Base-by-base conservation (phyloP, 2,888 invertebrate species). In the Megastigmus dorsalis region DNA sequence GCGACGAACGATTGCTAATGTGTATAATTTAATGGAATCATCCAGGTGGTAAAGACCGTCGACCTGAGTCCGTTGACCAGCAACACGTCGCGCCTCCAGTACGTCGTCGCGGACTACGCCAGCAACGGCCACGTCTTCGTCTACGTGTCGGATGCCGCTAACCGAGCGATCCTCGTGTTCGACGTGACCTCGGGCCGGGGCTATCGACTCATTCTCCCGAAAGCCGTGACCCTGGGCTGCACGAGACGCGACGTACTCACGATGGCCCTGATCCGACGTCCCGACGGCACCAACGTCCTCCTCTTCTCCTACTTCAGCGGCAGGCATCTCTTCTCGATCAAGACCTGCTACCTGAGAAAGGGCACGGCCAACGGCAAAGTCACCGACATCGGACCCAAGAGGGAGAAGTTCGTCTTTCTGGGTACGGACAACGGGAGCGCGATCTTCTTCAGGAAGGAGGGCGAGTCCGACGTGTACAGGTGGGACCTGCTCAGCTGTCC, bases 141-240 rank as follows among this genome's bases (percentile, higher is more conserved):
- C 81, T 91, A 87, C 88, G 88, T 89, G n/a, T 92, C 93, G 41
- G 95, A 95, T 84, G 93, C 94, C 0, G 91, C 92, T 0, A 91
- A 92, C 45, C 90, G 93, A 1, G 83, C 85, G 10, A 85, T 89
- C 88, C 82, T 91, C 85, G 86, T 92, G 2, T 91, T 90, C 81
- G 91, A 92, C 79, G 89, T 90, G 0, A 78, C 79, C 6, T 85
- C 86, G 0, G 86, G 84, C 33, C 66, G 60, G 1, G 91, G 92
- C 20, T 91, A 90, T 82, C 88, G 92, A 41, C 90, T 92, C 52
- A 89, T 92, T 3, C 84, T 92, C 41, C 92, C 92, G 0, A 86
- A 88, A 76, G 90, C 90, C 9, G 89, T 90, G 2, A 88, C 89
- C 0, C 84, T 87, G 5, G 84, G 84, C 1, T 82, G 83, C 20